Conservation (phyloP, 2,797 vertebrate genomes). For the Taeniopygia guttata region DNA sequence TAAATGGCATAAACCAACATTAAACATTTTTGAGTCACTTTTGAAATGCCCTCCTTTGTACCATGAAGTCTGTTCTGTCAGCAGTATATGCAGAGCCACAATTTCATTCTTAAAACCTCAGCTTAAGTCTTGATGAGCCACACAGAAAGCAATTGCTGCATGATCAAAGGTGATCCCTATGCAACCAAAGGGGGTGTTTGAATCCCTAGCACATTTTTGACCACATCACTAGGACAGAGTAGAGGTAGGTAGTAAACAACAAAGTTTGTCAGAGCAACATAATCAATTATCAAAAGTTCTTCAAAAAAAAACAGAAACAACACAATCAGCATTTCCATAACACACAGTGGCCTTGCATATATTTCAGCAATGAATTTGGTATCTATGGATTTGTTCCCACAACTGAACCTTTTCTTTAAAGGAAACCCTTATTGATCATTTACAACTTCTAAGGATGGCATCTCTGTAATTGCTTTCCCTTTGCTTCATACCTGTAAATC, state of each 20-base stretch:
- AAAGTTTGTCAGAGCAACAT: neutral
- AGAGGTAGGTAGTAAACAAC: neutral
- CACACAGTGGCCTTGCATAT: neutral
- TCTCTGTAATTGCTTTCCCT: conserved; percentile 45
- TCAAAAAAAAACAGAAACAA: conserved; percentile 21
- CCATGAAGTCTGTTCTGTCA: neutral
- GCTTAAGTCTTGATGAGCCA: neutral
- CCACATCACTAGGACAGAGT: neutral
- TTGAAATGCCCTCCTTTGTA: neutral
- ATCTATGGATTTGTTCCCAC: neutral
- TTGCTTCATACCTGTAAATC: conserved; percentile 91
- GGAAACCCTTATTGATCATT: neutral
- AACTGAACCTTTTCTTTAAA: conserved; percentile 37
- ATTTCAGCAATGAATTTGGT: neutral
- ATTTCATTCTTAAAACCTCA: neutral
- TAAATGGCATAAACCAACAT: neutral
- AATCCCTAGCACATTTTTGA: neutral
- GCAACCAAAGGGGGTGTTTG: neutral
- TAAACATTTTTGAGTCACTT: neutral
- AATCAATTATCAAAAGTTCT: neutral
- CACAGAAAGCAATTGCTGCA: neutral
- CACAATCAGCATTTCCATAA: neutral
- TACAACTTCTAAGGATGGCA: neutral
- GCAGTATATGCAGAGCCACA: neutral
- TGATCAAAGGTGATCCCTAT: neutral